Evolutionary conservation across 2,888 invertebrate genomes (phyloP).

Genomic region (Thalpophila matura): DNA sequence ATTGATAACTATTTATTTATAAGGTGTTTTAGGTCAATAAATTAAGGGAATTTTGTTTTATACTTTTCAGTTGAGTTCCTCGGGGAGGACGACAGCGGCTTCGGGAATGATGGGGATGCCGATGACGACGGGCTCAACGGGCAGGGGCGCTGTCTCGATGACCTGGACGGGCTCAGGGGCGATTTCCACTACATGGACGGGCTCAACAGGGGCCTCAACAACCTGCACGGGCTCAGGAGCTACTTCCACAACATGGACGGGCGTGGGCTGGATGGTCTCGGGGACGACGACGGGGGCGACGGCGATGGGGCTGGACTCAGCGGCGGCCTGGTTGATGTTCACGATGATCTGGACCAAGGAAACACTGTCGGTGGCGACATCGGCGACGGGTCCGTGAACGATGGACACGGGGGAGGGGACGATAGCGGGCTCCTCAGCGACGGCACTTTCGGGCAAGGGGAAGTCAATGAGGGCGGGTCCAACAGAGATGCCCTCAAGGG

Average conservation of each 20-base stretch:
- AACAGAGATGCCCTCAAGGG: slow-evolving; percentile 47
- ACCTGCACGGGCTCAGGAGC: slow-evolving; percentile 43
- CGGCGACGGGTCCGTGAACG: slow-evolving; percentile 3
- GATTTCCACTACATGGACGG: slow-evolving; percentile 33
- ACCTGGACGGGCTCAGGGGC: slow-evolving; percentile 20
- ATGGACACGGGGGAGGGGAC: slow-evolving; percentile 18
- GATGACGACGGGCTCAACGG: slow-evolving; percentile 33
- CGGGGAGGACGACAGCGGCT: slow-evolving; percentile 64
- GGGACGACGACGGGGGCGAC: slow-evolving; percentile 35
- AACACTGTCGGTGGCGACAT: slow-evolving; percentile 29
- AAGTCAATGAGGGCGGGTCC: slow-evolving; percentile 63
- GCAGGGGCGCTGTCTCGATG: no score
- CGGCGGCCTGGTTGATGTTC: slow-evolving; percentile 65
- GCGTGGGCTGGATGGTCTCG: slow-evolving; percentile 27
- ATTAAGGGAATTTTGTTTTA: no score
- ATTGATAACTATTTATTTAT: no score
- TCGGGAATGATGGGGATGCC: slow-evolving; percentile 52
- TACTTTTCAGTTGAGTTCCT: slow-evolving; percentile 60
- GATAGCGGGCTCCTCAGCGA: slow-evolving; percentile 11
- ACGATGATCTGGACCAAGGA: slow-evolving; percentile 70
- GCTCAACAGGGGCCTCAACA: slow-evolving; percentile 25
- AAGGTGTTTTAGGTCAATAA: no score
- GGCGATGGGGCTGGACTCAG: slow-evolving; percentile 38
- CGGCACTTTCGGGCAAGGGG: slow-evolving; percentile 50
- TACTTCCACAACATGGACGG: slow-evolving; percentile 53